Evolutionary conservation across 2,888 invertebrate species (phyloP), one percentile per base, ranked within the genome.

Genomic region (Tromatobia lineatoria): DNA sequence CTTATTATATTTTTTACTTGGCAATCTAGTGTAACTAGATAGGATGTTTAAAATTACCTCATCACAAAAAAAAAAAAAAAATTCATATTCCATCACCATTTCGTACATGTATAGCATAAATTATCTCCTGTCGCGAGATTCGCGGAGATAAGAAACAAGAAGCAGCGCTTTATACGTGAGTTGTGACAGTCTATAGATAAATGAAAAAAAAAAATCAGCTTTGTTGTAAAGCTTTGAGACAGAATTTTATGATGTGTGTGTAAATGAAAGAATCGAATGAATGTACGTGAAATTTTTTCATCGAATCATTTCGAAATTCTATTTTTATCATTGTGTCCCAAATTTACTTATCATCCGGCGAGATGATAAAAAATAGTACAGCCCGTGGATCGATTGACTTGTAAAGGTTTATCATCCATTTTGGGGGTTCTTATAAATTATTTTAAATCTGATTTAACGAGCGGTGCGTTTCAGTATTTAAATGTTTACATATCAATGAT

Each of bases 1-100:
- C 84, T 87, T 85, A 85, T 82, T 83, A 38, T 80, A 76, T 82
- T 61, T 71, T 64, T 75, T 83, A 73, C 57, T 70, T 77, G 70
- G 78, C 82, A 76, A 81, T 66, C 45, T 13, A 80, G 61, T 69
- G 38, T 50, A 64, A 83, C 42, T 83, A 80, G 80, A 80, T 83
- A 76, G 83, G 71, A 76, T 59, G 71, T 76, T 83, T 71, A 45
- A 80, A 80, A 83, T 50, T n/a, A 74, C 79, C 45, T 45, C 25
- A 61, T 29, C 23, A 74, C 23, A 25, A 74, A 13, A 42, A 69
- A 29, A 57, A 42, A n/a, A 29, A 29, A 29, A 29, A 29, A 29
- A 29, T 71, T 66, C 57, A 54, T 76, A 71, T 67, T 67, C 42
- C 59, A 80, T 73, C 59, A 70, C 70, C 61, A 75, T 85, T 78